phyloP scores from a whole-genome alignment of 2,888 invertebrate genomes.

The Drosophila demipolita region DNA sequence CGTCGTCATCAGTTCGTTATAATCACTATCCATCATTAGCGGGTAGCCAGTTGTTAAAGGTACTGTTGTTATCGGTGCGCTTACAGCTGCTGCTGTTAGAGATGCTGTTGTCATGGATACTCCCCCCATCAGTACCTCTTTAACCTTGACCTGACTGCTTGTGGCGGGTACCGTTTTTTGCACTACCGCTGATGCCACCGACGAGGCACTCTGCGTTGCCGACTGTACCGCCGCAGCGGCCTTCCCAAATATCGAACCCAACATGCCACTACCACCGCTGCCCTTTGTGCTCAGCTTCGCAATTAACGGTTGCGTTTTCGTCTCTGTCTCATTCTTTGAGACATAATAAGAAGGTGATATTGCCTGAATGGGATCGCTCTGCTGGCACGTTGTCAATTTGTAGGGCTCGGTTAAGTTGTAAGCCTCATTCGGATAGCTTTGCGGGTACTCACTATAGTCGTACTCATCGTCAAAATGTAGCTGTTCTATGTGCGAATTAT shows the following conservation, averaged over 20 bases:
- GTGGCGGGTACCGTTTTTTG: constrained; percentile 59
- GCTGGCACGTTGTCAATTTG: constrained; percentile 1
- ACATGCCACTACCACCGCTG: constrained; percentile 73
- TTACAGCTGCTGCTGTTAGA: constrained; percentile 21
- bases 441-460: constrained; percentile 68
- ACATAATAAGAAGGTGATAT: not conserved
- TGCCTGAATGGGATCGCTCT: not conserved
- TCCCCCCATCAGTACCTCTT: constrained; percentile 8
- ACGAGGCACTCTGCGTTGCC: constrained; percentile 80
- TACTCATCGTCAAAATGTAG: constrained; percentile 69
- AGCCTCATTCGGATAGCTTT: not conserved
- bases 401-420: constrained; percentile 23
- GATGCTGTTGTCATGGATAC: constrained; percentile 17
- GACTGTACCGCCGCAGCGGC: constrained; percentile 84
- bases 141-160: constrained; percentile 15
- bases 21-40: constrained; percentile 34
- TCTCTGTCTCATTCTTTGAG: not conserved
- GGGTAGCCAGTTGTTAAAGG: constrained; percentile 16
- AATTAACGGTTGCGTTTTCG: not conserved
- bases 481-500: constrained; percentile 12
- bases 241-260: constrained; percentile 83
- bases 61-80: constrained; percentile 9
- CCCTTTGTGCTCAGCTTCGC: constrained; percentile 6
- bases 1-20: constrained; percentile 29
- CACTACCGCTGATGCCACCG: constrained; percentile 75